Evolutionary conservation across 2,888 invertebrate species (phyloP).

Genomic region (Philhelius pedissequus): DNA sequence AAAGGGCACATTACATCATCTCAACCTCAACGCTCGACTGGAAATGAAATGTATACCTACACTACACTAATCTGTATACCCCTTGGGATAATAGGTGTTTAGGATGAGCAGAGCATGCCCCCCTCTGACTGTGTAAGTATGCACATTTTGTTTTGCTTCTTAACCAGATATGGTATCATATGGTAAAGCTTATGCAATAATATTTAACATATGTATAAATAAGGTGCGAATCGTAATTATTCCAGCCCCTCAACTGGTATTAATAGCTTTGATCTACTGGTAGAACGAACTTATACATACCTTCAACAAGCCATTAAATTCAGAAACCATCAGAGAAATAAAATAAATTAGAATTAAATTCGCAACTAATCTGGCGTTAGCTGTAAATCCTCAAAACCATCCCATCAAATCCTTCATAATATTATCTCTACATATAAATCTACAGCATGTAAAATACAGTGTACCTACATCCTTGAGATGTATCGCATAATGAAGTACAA

Average conservation of each 20-base stretch:
- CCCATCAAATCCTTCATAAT: not conserved
- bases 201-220: not conserved
- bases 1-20: constrained; percentile 1
- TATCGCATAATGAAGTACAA: not conserved
- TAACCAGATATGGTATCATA: too few species aligned
- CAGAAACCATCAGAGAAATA: not conserved
- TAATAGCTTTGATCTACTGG: not conserved
- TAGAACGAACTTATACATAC: too few species aligned
- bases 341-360: constrained; percentile 20
- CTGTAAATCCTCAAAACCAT: not conserved
- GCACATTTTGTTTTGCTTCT: not conserved
- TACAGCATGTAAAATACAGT: too few species aligned
- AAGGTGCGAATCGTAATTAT: not conserved
- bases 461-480: not conserved
- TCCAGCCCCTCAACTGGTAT: not conserved
- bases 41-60: not conserved
- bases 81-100: not conserved
- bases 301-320: not conserved
- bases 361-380: not conserved
- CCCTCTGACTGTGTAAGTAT: not conserved
- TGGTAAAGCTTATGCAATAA: not conserved
- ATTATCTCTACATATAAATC: not conserved
- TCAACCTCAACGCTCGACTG: not conserved
- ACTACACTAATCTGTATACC: not conserved
- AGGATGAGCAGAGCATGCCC: not conserved